phyloP scores from a whole-genome alignment of 2,888 invertebrate genomes.

The Idaea aversata region DNA sequence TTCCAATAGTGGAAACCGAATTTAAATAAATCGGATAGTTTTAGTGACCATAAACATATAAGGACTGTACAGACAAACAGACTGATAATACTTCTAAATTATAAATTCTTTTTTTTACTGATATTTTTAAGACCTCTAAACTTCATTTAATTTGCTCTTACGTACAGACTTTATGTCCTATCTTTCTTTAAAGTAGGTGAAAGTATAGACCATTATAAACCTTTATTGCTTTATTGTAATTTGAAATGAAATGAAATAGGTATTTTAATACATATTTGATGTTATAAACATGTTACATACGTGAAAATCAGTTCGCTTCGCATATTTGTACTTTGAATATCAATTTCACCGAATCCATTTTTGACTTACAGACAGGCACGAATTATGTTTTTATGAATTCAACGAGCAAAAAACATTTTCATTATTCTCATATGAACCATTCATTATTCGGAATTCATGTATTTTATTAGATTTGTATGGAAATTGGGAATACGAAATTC shows the following conservation, averaged over 20 bases:
- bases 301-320: not conserved
- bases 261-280: not conserved
- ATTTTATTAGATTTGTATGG: conserved; percentile 67
- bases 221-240: not conserved
- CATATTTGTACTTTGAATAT: not conserved
- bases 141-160: no score
- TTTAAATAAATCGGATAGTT: no score
- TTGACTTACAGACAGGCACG: not conserved
- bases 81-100: no score
- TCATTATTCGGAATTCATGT: conserved; percentile 52
- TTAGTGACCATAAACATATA: no score
- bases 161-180: no score
- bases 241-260: not conserved
- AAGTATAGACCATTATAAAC: no score
- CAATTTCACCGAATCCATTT: not conserved
- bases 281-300: not conserved
- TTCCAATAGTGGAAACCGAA: no score
- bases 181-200: no score
- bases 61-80: no score
- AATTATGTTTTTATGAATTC: conserved; percentile 1
- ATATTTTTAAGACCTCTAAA: no score
- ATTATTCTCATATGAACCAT: conserved; percentile 45
- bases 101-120: no score
- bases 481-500: conserved; percentile 51
- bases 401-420: conserved; percentile 45